A percentile compares a stretch with the other conserved stretches of the same genome.
phyloP scores from a whole-genome alignment of 2,113 vertebrate species.

The Pristiophorus japonicus region DNA sequence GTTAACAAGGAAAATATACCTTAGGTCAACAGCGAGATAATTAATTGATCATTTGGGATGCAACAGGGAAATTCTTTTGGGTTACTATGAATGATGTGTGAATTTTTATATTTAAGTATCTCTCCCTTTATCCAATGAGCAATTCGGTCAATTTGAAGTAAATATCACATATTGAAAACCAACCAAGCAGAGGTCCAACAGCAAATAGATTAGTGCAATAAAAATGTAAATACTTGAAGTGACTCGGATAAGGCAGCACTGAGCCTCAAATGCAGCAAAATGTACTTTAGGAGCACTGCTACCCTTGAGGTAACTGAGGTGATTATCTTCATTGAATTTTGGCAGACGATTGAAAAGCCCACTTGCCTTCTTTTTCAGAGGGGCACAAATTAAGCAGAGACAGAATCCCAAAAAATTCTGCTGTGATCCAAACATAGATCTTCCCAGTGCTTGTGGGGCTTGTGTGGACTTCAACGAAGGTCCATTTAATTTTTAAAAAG shows the following conservation, averaged over 20 bases:
- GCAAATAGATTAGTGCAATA: background rate
- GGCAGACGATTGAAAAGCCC: background rate
- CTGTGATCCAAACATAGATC: background rate
- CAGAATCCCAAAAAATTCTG: background rate
- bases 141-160: background rate
- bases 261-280: background rate
- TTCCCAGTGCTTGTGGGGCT: too few species aligned
- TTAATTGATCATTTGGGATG: conserved; percentile 18
- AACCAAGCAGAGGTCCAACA: background rate
- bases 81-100: background rate
- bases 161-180: background rate
- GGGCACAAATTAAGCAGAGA: background rate
- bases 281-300: background rate
- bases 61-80: background rate
- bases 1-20: background rate
- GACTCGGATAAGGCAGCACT: background rate
- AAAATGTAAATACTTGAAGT: background rate
- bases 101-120: background rate
- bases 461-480: too few species aligned
- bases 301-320: background rate
- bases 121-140: background rate
- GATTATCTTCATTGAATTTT: background rate
- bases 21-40: background rate
- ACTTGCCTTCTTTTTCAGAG: background rate
- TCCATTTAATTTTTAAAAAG: background rate